Percentiles rank a stretch among this genome's conserved stretches.
Conservation (phyloP, 2,888 invertebrate genomes). For the Plutella xylostella region DNA sequence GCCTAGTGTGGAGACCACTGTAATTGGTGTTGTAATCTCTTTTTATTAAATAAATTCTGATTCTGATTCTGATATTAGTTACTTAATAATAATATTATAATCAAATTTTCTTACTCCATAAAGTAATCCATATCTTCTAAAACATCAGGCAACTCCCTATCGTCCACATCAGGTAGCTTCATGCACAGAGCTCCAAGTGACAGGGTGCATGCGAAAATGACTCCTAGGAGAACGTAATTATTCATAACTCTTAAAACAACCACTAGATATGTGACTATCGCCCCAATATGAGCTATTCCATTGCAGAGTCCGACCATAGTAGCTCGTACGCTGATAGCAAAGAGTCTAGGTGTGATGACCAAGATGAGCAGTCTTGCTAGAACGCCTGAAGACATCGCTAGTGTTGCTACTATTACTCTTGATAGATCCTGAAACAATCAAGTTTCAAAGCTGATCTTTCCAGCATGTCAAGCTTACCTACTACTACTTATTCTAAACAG, state of each 20-base stretch:
- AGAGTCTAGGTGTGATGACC: slow-evolving; percentile 45
- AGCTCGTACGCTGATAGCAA: slow-evolving; percentile 44
- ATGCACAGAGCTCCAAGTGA: slow-evolving; percentile 30
- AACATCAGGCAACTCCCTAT: slow-evolving; percentile 50
- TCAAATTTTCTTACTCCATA: slow-evolving; percentile 51
- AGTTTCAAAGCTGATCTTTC: too few relatives aligned
- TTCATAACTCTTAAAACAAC: slow-evolving; percentile 29
- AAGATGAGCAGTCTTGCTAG: slow-evolving; percentile 37
- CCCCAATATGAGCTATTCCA: slow-evolving; percentile 44
- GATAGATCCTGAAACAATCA: slow-evolving; percentile 37
- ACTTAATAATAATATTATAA: too few relatives aligned
- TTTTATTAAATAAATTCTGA: too few relatives aligned
- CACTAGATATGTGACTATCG: slow-evolving; percentile 39
- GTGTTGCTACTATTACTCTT: slow-evolving; percentile 27
- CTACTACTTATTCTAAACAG: too few relatives aligned
- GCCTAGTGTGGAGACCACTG: too few relatives aligned
- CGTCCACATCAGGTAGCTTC: slow-evolving; percentile 42
- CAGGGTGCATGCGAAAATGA: slow-evolving; percentile 28
- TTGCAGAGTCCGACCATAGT: slow-evolving; percentile 45
- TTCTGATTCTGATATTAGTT: too few relatives aligned
- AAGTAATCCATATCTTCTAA: slow-evolving; percentile 58
- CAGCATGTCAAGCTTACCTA: too few relatives aligned
- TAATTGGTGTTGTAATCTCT: too few relatives aligned
- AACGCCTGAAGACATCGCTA: slow-evolving; percentile 38
- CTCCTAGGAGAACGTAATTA: slow-evolving; percentile 25